Base-by-base conservation (phyloP, 2,113 vertebrate genomes). In the Verasper variegatus region DNA sequence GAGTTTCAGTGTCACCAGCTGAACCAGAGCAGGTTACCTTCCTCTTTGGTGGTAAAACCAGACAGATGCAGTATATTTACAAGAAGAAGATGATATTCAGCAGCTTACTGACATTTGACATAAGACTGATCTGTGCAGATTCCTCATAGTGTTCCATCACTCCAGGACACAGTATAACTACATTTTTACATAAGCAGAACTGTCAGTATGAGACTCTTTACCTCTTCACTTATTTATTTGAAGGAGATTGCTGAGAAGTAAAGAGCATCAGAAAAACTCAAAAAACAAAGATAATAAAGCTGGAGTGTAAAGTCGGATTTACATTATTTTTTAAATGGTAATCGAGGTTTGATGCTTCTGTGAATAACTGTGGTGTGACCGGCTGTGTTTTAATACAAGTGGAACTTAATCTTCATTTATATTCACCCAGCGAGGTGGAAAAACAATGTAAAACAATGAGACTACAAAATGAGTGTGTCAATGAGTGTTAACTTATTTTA, bases 331-430 rank as follows among this genome's bases (percentile, higher is more conserved):
- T 18, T 13, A 49, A 63, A 13, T 2, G 73, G 51, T 62, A 49
- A 37, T 14, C 2, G 6, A 1, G 8, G 42, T 23, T 66, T 18
- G 45, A 21, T 14, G 80, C 68, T 68, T 76, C 45, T 54, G 21
- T 12, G 20, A 37, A 1, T 1, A 6, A 21, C 17, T 65, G 42
- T 10, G 24, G 62, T 35, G 51, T 49, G 52, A 56, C 17, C 5
- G 2, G 51, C 2, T 51, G 64, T 52, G 18, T 65, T 70, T 82
- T 49, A 67, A 51, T 17, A n/a, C 40, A 15, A 65, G 71, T 4
- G n/a, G 52, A 63, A 65, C 63, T 49, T 76, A 27, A 55, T 14
- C 17, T 68, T 65, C 17, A 60, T 74, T 62, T 62, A 51, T 54
- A 11, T 20, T 68, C 56, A 40, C 4, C 40, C 2, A 13, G 14